phyloP scores from a whole-genome alignment of 2,797 vertebrate species.

The Oreochromis mossambicus region DNA sequence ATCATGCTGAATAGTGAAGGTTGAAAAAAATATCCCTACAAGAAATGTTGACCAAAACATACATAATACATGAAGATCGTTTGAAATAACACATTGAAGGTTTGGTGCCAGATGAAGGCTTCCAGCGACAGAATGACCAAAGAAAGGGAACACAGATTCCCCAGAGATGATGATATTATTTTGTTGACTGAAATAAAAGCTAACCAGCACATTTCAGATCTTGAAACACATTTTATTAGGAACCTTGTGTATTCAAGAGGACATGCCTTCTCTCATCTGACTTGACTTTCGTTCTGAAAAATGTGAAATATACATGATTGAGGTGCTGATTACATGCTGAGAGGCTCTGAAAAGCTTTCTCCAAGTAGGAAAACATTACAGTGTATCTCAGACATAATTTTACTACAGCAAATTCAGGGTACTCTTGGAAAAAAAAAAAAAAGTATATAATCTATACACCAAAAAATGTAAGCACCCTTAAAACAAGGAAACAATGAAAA shows the following conservation, averaged over 20 bases:
- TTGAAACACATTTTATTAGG: background rate
- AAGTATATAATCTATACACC: background rate
- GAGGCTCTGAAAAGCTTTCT: background rate
- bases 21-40: background rate
- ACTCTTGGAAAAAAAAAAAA: background rate
- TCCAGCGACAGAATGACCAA: background rate
- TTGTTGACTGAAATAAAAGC: background rate
- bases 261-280: background rate
- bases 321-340: background rate
- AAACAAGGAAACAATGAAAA: background rate
- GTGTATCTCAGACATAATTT: background rate
- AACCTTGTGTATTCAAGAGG: background rate
- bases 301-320: background rate
- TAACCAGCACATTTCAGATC: background rate
- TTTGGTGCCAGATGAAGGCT: background rate
- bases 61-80: background rate
- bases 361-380: background rate
- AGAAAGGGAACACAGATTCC: background rate
- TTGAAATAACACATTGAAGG: background rate
- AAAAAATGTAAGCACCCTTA: background rate
- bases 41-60: background rate
- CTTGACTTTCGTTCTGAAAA: background rate
- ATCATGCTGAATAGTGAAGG: background rate
- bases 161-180: background rate
- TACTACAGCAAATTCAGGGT: background rate